Conservation (phyloP, 2,113 vertebrate genomes). For the Paramisgurnus dabryanus region DNA sequence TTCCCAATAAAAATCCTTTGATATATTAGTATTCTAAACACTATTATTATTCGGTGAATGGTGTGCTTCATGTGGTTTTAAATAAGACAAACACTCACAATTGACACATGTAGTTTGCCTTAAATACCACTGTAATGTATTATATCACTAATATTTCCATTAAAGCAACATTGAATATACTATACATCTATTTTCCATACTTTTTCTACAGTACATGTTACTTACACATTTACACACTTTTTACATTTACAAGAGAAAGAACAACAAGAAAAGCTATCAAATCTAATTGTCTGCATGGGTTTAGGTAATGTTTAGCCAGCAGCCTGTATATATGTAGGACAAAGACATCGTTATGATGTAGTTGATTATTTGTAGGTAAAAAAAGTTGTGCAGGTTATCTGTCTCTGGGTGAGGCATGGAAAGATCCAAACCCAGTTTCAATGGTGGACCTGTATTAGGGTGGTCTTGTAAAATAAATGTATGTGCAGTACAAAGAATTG, state of each 20-base stretch:
- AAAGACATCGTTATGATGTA: no score
- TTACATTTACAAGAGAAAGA: background rate
- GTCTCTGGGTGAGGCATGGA: background rate
- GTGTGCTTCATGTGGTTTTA: background rate
- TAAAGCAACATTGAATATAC: background rate
- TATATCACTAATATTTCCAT: background rate
- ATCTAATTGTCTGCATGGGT: background rate
- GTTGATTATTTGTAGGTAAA: background rate
- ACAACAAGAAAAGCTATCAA: background rate
- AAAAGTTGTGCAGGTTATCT: background rate
- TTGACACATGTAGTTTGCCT: background rate
- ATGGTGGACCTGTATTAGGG: no score
- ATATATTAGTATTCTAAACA: constrained; percentile 26
- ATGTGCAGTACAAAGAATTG: no score
- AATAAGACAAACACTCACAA: constrained; percentile 9
- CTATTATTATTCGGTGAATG: background rate
- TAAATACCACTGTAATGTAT: background rate
- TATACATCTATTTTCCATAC: constrained; percentile 12
- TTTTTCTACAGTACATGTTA: background rate
- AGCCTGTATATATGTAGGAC: no score
- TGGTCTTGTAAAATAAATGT: no score
- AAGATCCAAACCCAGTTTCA: no score
- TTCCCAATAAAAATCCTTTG: constrained; percentile 20
- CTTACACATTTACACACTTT: constrained; percentile 1
- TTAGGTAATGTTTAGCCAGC: background rate